Evolutionary conservation across 2,888 invertebrate genomes (phyloP), one percentile per base, ranked within the genome.

Genomic region (Ophioninae sp.): DNA sequence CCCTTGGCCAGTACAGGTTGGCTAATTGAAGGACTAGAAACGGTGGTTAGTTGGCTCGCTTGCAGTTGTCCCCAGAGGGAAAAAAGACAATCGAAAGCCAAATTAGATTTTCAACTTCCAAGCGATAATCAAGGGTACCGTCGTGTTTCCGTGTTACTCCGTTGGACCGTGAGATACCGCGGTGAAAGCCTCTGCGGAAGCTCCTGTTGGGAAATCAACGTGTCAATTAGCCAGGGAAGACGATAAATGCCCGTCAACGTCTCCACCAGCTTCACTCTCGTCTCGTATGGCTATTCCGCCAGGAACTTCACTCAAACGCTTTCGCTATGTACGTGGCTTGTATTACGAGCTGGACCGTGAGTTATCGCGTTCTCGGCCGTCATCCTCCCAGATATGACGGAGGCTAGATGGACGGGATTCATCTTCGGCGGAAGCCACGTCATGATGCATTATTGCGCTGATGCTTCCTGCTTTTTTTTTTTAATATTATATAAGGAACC

Each of bases 191-290:
- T 59, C 30, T 50, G 50, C 61, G 8, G 17, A 50, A n/a, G 73
- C 69, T 70, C 57, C 78, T 83, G 81, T 85, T 86, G 86, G 87
- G 85, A 89, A 89, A 91, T 90, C 89, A 90, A 90, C 88, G 91
- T 90, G 90, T 91, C 90, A 91, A 92, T 91, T 92, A 91, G 87
- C 70, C 69, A 82, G 83, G 74, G 85, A 85, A 85, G 86, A 89
- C 88, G 89, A 91, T 91, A 89, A 89, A 91, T 87, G 89, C 89
- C 89, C 88, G 90, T 91, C 90, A 90, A 90, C 88, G 70, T 64
- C 73, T 57, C 75, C 50, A 64, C 59, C 59, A 30, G 69, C 41
- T 56, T 67, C 72, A 30, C 69, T 73, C 81, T 62, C 65, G 62
- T 76, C 75, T 68, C 69, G 44, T 50, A 56, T 68, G 69, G 61